Conservation (phyloP, 2,888 invertebrate species). For the Brachylomia viminalis region DNA sequence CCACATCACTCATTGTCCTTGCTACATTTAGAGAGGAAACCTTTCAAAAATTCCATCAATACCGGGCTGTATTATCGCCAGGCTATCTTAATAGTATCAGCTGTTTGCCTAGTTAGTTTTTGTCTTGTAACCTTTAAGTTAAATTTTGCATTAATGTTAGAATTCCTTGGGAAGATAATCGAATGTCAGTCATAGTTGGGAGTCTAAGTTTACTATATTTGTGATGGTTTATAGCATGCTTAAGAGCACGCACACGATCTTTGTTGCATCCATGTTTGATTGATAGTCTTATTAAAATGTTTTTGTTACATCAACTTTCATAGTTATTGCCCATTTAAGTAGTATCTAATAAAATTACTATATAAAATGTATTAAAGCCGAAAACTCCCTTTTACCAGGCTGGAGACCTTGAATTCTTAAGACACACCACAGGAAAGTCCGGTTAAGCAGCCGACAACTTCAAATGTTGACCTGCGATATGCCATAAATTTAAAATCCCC, state of each 20-base stretch:
- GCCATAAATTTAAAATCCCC: background rate
- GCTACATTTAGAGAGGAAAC: constrained; percentile 77
- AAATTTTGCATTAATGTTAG: constrained; percentile 8
- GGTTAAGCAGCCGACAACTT: background rate
- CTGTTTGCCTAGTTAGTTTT: constrained; percentile 34
- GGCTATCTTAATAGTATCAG: constrained; percentile 50
- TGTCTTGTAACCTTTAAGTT: constrained; percentile 39
- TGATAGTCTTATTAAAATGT: constrained; percentile 19
- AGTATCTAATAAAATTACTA: background rate
- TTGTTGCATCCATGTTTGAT: constrained; percentile 11
- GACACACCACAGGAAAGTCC: background rate
- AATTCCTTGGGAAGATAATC: constrained; percentile 42
- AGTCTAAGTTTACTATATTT: constrained; percentile 19
- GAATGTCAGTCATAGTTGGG: constrained; percentile 41
- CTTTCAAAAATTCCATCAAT: constrained; percentile 82
- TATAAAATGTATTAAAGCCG: too few species aligned
- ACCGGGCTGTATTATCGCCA: constrained; percentile 44
- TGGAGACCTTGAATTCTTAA: background rate
- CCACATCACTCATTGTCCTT: constrained; percentile 74
- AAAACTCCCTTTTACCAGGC: background rate
- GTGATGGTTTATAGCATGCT: background rate
- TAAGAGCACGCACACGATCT: background rate
- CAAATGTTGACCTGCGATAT: background rate
- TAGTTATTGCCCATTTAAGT: background rate
- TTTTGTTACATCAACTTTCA: background rate